Evolutionary conservation across 2,888 invertebrate genomes (phyloP), one percentile per base, ranked within the genome.

Genomic region (Leptinotarsa tumamoca): DNA sequence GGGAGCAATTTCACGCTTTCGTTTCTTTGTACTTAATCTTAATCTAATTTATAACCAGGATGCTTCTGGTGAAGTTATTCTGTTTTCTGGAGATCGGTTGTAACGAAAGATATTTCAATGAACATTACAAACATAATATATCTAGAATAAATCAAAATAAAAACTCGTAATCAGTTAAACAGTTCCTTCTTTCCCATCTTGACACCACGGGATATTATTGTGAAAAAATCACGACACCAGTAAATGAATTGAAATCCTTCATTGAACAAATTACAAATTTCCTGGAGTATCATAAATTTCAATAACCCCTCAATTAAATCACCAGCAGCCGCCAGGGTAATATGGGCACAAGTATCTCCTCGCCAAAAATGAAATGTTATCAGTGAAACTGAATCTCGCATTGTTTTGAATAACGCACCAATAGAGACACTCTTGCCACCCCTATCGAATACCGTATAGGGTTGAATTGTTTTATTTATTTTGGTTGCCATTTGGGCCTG

Each of bases 401-500:
- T 73, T 78, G 79, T 79, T 80, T 80, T 77, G 78, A 72, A 63
- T 68, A 73, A 63, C 63, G 43, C 43, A 73, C 80, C 77, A 78
- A 80, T 80, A 49, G 72, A 51, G 58, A 68, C 69, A 63, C 66
- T 74, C 67, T 77, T 69, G 68, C 73, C 71, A 79, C 80, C 80
- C 80, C 80, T 80, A 80, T 78, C 78, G 27, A 58, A 72, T 72
- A 18, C 68, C 63, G 18, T 61, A 77, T 74, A 80, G 82, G 83
- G 84, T 82, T 81, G 84, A 75, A 83, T 85, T 85, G 82, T 84
- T 85, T 86, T 85, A 85, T 85, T 84, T 85, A 85, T 85, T 85
- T 86, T 86, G 79, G 79, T 83, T 80, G 83, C 81, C 85, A 84
- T 84, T 84, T 84, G 83, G 83, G 77, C 76, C 68, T 52, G 63